Base-by-base conservation (phyloP, 2,113 vertebrate genomes). In the Malurus cyaneus region DNA sequence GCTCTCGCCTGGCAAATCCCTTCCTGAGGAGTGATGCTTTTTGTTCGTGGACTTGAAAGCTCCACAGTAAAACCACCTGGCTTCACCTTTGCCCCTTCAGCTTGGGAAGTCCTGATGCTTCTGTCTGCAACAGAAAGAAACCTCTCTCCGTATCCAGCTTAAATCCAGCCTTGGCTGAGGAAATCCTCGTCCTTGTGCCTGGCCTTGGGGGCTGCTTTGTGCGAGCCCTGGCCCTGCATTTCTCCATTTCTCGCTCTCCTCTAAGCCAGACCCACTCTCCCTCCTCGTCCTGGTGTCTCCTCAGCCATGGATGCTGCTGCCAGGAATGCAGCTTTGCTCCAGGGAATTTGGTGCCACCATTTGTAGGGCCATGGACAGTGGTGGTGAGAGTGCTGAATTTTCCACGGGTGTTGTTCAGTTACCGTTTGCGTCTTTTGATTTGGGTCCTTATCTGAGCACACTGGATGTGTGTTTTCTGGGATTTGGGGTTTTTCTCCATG, bases 371-470 rank as follows among this genome's bases (percentile, higher is more conserved):
- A 3, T 0, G 4, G 65, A 13, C 41, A 17, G 18, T 21, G 9
- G 18, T 9, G 31, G 59, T 72, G 69, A 6, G 28, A 24, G 59
- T 4, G 5, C 4, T 7, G 18, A 6, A 3, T 18, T 26, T 32
- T 20, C 39, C 16, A 59, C 13, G 4, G 3, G 26, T 59, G 5
- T 7, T 0, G 0, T 4, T 39, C 2, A 0, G 1, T 34, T 8
- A 12, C 18, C 8, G 24, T 25, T 34, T 42, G 14, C 24, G 4
- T 7, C 18, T 39, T 44, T 28, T 7, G 2, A 6, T 57, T 28
- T 17, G 13, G 28, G 13, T 21, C 34, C 16, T 64, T 13, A 3
- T 3, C 49, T 44, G 31, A 78, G 49, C n/a, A 29, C 0, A 0
- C 4, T 6, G 49, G 15, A 12, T 11, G 53, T 17, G 21, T 32